Conservation (phyloP, 2,113 vertebrate genomes). For the Zosterops pallidus region DNA sequence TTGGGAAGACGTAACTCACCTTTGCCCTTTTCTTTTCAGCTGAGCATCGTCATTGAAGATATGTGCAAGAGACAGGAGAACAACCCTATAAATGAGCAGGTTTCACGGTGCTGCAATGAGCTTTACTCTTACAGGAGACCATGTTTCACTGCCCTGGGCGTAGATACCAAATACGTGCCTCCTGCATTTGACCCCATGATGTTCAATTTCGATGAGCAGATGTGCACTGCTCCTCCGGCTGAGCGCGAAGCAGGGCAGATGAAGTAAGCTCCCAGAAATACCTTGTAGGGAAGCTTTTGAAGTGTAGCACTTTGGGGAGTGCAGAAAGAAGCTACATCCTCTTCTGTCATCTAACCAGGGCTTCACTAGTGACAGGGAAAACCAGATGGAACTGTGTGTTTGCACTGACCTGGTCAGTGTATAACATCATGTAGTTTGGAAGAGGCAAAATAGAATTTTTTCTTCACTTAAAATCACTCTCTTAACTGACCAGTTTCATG, state of each 20-base stretch:
- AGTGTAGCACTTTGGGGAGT: background rate
- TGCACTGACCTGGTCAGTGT: background rate
- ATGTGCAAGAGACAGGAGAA: conserved; percentile 67
- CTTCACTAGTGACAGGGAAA: background rate
- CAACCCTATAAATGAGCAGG: conserved; percentile 57
- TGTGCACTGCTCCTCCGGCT: conserved; percentile 48
- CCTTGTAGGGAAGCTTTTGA: background rate
- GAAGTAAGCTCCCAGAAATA: conserved; percentile 8
- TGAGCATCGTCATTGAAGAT: conserved; percentile 61
- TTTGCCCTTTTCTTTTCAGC: conserved; percentile 36
- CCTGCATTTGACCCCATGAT: conserved; percentile 42
- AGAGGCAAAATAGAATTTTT: background rate
- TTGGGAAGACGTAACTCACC: background rate
- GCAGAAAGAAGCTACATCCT: background rate
- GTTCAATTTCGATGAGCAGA: conserved; percentile 61
- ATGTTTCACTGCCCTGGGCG: conserved; percentile 65
- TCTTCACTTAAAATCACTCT: background rate
- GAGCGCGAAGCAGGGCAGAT: background rate
- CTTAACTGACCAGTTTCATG: background rate
- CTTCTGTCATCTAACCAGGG: background rate
- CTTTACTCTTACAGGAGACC: conserved; percentile 64
- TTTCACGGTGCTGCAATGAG: conserved; percentile 66
- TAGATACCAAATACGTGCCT: conserved; percentile 65
- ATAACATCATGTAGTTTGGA: accelerated
- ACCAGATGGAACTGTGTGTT: background rate